phyloP scores from a whole-genome alignment of 2,113 vertebrate species.

The Zosterops hypoxanthus region DNA sequence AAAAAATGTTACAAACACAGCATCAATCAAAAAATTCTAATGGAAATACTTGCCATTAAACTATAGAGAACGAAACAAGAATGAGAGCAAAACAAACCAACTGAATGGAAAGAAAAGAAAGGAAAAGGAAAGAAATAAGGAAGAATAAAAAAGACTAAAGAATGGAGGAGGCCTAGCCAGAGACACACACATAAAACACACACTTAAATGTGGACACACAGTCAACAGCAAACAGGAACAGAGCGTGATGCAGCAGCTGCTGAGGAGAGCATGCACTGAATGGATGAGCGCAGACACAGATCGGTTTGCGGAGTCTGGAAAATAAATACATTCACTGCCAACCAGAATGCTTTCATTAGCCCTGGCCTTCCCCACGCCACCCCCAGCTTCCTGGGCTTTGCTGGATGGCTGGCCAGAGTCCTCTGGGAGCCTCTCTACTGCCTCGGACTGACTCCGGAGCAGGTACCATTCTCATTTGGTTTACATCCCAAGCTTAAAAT shows the following conservation, averaged over 20 bases:
- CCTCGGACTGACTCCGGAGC: background rate
- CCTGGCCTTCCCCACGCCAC: background rate
- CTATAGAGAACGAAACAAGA: slow-evolving; percentile 34
- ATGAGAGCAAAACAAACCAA: slow-evolving; percentile 28
- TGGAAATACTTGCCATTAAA: slow-evolving; percentile 76
- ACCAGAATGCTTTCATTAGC: slow-evolving; percentile 22
- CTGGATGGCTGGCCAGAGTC: background rate
- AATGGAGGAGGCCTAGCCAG: slow-evolving; percentile 69
- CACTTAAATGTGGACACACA: slow-evolving; percentile 74
- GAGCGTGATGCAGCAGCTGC: slow-evolving; percentile 70
- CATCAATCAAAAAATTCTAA: slow-evolving; percentile 76
- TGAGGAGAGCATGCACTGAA: slow-evolving; percentile 73
- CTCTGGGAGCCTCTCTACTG: background rate
- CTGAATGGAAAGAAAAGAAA: slow-evolving; percentile 15
- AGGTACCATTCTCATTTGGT: background rate
- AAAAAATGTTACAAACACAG: slow-evolving; percentile 74
- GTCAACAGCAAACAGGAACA: slow-evolving; percentile 72
- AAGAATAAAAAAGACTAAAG: background rate
- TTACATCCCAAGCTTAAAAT: background rate
- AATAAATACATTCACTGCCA: slow-evolving; percentile 61
- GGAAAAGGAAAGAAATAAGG: background rate
- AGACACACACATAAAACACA: slow-evolving; percentile 62
- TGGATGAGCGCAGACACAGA: slow-evolving; percentile 64
- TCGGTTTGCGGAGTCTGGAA: slow-evolving; percentile 62
- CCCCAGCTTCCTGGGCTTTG: background rate